Evolutionary conservation across 2,888 invertebrate genomes (phyloP), one percentile per base, ranked within the genome.

Genomic region (Oscheius onirici): DNA sequence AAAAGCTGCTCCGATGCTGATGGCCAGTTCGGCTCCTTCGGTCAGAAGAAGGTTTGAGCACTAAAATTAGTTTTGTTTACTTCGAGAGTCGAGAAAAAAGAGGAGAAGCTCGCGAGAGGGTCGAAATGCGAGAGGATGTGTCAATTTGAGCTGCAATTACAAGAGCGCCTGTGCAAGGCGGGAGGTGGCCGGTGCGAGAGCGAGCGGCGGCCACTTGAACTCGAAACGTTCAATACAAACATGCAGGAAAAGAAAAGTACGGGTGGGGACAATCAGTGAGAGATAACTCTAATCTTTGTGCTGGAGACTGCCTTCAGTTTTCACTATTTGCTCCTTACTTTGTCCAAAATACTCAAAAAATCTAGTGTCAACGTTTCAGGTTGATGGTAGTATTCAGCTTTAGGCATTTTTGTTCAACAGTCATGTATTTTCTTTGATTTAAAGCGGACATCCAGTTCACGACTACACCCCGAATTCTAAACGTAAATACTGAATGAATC

Each of bases 1-100:
- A 60, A 80, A 80, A 11, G 54, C 22, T 17, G 82, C 83, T 1
- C 80, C 80, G 40, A 82, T 66, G 26, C 74, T 71, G 24, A 69
- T 72, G 17, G 80, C 80, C 58, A 80, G 52, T 61, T 76, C 71
- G 15, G 67, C 58, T 17, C 81, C 80, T 66, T 78, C 74, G 6
- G 70, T 71, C 43, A 75, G 57, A 11, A 81, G 60, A 17, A 71
- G 65, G 46, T 69, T 69, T 3, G 51, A 54, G 17, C 43, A 43
- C 69, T 69, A 51, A 43, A 44, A 57, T 3, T 8, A 17, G 34
- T 34, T 34, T 34, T 34, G 34, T 34, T 34, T 34, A 34, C 34
- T 34, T 34, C 34, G 0, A 34, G 34, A 57, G 24, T 22, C 20
- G 52, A 28, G 41, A 43, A 55, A 58, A 63, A 49, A 17, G 49